A percentile compares a stretch with the other conserved stretches of the same genome.
These are phyloP conservation scores for Gastracanthus pulcherrimus DNA, from an alignment of 2,888 invertebrate genomes.

Conservation along the genomic window DNA sequence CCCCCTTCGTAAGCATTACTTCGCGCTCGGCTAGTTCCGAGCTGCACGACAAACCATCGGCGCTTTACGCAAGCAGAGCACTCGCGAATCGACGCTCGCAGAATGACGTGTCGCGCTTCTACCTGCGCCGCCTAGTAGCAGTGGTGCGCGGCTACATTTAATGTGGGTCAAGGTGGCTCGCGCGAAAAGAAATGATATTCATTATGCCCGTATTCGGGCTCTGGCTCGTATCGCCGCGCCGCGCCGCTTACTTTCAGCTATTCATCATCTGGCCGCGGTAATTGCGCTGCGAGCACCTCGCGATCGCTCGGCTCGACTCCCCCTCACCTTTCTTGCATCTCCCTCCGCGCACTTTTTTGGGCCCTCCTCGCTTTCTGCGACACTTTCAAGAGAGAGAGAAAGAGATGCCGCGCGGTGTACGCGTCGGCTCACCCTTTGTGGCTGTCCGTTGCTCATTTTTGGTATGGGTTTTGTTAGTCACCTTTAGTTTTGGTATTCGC, in stretches of 20 bases:
- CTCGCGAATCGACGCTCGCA: not conserved
- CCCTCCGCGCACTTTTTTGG: not conserved
- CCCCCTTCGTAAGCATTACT: not conserved
- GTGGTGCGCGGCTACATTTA: constrained; percentile 19
- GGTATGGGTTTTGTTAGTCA: constrained; percentile 12
- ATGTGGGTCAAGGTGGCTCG: constrained; percentile 75
- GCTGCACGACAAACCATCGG: not conserved
- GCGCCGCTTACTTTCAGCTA: constrained; percentile 56
- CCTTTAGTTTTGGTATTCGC: not conserved
- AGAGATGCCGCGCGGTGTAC: too few relatives aligned
- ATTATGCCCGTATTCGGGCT: constrained; percentile 74
- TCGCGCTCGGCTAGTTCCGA: not conserved
- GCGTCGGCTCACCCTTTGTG: too few relatives aligned
- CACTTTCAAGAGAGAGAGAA: too few relatives aligned
- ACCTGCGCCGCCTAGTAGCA: constrained; percentile 17
- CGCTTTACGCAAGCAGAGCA: constrained; percentile 50
- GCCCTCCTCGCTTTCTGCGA: not conserved
- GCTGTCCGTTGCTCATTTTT: not conserved
- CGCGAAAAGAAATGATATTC: constrained; percentile 74
- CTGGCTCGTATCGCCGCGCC: not conserved
- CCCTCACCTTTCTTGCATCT: constrained; percentile 11
- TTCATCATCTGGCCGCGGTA: constrained; percentile 55
- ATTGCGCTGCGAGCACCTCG: constrained; percentile 16
- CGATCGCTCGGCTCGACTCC: not conserved
- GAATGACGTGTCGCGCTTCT: constrained; percentile 47